phyloP scores from a whole-genome alignment of 1,140 invertebrate species.

The Hypsibius dujardini region DNA sequence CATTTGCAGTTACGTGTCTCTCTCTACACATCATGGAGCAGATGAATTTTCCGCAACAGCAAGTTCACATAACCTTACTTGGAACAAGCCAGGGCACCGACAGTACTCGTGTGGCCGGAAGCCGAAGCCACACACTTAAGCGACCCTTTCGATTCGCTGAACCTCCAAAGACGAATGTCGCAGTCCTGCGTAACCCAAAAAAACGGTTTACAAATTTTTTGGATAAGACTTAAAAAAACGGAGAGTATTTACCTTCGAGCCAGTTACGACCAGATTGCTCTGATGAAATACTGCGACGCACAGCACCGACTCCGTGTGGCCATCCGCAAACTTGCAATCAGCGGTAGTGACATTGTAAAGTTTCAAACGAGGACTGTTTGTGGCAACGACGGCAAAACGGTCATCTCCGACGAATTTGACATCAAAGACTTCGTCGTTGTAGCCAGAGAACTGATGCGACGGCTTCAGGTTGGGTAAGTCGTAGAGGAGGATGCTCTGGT shows the following conservation, averaged over 20 bases:
- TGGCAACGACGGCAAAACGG: constrained; percentile 60
- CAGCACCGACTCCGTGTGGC: constrained; percentile 71
- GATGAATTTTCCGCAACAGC: no score
- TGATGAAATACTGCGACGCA: constrained; percentile 43
- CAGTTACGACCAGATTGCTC: constrained; percentile 56
- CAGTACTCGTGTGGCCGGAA: constrained; percentile 58
- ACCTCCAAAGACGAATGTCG: constrained; percentile 57
- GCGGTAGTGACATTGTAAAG: constrained; percentile 53
- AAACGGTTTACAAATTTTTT: no score
- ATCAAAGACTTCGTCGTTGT: constrained; percentile 75
- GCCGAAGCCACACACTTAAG: constrained; percentile 50
- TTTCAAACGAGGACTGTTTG: constrained; percentile 73
- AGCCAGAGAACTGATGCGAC: constrained; percentile 52
- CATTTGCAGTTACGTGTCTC: no score
- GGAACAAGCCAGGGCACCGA: constrained; percentile 48
- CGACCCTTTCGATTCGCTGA: constrained; percentile 36
- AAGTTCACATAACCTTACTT: constrained; percentile 25
- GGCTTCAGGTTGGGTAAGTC: constrained; percentile 43
- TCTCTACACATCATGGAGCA: no score
- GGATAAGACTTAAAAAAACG: no score
- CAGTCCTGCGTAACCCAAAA: constrained; percentile 50
- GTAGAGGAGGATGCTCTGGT: constrained; percentile 68
- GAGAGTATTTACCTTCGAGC: constrained; percentile 61
- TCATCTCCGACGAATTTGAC: constrained; percentile 57
- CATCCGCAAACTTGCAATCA: constrained; percentile 60